Base-by-base conservation (phyloP, 2,888 invertebrate species). In the Ophion ventricosus region DNA sequence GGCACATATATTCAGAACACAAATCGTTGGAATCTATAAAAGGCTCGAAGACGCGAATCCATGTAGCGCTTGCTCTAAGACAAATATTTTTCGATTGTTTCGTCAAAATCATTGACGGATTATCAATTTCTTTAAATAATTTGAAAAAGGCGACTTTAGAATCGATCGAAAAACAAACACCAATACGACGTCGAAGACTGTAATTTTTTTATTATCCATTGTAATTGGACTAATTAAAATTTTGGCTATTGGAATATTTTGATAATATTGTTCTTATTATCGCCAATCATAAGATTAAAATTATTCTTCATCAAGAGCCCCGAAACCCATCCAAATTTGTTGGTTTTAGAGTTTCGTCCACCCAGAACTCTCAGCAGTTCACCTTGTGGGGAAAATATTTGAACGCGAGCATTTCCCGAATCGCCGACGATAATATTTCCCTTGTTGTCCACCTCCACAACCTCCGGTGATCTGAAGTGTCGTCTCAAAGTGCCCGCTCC, bases 371-470 rank as follows among this genome's bases (percentile, higher is more conserved):
- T 94, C 4, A 96, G 95, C 80, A 96, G 94, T 78, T 95, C 94
- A 4, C 97, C 97, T 80, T 96, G 95, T 0, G 95, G 95, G 82
- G 96, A 95, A 91, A 97, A 97, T 10, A 97, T 95, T 92, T 97
- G 97, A 0, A 97, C 94, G 5, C 97, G 94, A 57, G 96, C 95
- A 90, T 97, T 97, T 0, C 97, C 97, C 0, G 96, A 96, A 91
- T 97, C 97, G 0, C 97, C 97, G 0, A 97, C 96, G 0, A 97
- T 93, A 57, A 97, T 96, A 91, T 96, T 96, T 0, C 97, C 97
- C 91, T 96, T 94, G 0, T 95, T 95, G 90, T 97, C 97, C 0
- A 97, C 95, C 0, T 96, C 94, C 4, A 97, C 94, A 0, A 96
- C 96, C 91, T 97, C 96, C 0, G 97, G 96, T 80, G 96, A 96